Evolutionary conservation across 2,113 vertebrate species (phyloP), one percentile per base, ranked within the genome.

Genomic region (Trichomycterus rosablanca): DNA sequence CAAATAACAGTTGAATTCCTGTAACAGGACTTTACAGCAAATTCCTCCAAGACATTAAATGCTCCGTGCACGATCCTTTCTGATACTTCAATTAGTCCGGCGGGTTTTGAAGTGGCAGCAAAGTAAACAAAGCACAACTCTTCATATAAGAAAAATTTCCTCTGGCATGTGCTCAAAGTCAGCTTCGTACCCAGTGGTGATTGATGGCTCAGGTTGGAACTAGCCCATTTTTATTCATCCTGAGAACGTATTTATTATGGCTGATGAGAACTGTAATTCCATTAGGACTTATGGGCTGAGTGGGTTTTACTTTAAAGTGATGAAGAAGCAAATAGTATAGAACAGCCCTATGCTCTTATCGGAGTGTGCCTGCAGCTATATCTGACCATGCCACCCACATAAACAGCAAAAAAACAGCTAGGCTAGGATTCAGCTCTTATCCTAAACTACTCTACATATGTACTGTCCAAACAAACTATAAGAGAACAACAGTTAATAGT

Each of bases 151-250:
- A 7, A 39, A 1, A 20, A 4, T 22, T 20, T 52, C 14, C 19
- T 22, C 10, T 49, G 65, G 57, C 43, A 14, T 11, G 3, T 11
- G 15, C 4, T 56, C 68, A 68, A 69, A 37, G 44, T 59, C 60
- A 55, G 50, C 16, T 7, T 11, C 26, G 40, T 42, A 49, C 54
- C 45, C 10, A 37, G 12, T 20, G 37, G 58, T 65, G 63, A 60
- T 69, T 30, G 49, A 63, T 59, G 18, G 44, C 39, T 52, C 58
- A 22, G 16, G 66, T 35, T 59, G 28, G 24, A 54, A 63, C 48
- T 51, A 20, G 63, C 24, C 45, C 34, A 18, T 30, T n/a, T 52
- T 23, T 53, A 59, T 64, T 45, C 51, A 54, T 58, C 37, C 34
- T 7, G 50, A 58, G 53, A 73, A 54, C n/a, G n/a, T n/a, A n/a